Evolutionary conservation across 2,113 vertebrate genomes (phyloP).

Genomic region (Alces alces): DNA sequence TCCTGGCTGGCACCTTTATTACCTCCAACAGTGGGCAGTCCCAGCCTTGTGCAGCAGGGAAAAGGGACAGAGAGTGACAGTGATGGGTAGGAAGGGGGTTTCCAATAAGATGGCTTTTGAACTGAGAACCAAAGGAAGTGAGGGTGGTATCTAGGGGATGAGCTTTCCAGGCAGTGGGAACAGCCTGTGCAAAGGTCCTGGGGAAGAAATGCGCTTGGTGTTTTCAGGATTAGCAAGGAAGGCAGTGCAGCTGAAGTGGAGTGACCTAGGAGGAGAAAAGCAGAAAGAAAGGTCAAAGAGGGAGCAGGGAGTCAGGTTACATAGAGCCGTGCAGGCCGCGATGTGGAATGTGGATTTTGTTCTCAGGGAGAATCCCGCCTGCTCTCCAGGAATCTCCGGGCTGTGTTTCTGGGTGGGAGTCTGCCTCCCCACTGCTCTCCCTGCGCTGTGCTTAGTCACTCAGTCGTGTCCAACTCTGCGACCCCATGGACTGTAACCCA

Average conservation of each 20-base stretch:
- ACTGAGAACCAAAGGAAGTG: not conserved
- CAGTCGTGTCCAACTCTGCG: not conserved
- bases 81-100: not conserved
- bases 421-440: not conserved
- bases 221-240: not conserved
- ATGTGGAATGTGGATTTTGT: not conserved
- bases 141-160: not conserved
- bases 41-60: not conserved
- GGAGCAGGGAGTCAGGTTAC: too few relatives aligned
- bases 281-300: not conserved
- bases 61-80: not conserved
- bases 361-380: not conserved
- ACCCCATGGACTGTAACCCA: not conserved
- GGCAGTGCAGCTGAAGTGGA: not conserved
- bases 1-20: not conserved
- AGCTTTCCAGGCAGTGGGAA: not conserved
- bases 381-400: not conserved
- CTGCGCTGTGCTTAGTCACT: not conserved
- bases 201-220: not conserved
- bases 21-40: not conserved
- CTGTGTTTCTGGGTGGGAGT: not conserved
- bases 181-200: not conserved
- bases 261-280: not conserved
- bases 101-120: not conserved
- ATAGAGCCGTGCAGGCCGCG: too few relatives aligned